Conservation (phyloP, 2,113 vertebrate genomes). For the Tenebrosternarchus preto region DNA sequence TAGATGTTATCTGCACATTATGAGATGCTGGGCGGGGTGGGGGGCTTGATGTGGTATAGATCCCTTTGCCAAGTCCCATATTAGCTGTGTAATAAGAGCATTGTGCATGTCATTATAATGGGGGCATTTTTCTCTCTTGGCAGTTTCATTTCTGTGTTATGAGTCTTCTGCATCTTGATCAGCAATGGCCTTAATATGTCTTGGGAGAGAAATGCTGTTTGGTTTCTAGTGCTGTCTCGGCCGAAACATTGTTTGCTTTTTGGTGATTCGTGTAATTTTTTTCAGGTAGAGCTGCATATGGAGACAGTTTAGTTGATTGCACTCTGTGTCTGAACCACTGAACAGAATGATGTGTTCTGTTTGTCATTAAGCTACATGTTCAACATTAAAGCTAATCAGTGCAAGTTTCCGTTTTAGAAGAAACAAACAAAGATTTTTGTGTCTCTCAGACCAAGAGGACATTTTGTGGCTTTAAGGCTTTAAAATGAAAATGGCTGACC, state of each 20-base stretch:
- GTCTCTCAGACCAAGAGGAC: not conserved
- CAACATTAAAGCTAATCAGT: not conserved
- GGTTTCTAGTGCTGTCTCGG: not conserved
- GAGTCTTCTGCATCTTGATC: not conserved
- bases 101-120: not conserved
- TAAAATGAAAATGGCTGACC: not conserved
- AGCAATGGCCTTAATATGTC: not conserved
- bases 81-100: constrained; percentile 13
- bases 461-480: not conserved
- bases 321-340: not conserved
- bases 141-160: not conserved
- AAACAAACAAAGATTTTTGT: not conserved
- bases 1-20: constrained; percentile 26
- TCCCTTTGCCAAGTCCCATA: not conserved
- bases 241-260: not conserved
- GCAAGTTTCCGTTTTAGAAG: not conserved
- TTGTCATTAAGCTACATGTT: constrained; percentile 12
- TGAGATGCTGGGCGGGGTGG: not conserved
- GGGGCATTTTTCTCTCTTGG: constrained; percentile 5
- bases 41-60: not conserved
- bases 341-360: constrained; percentile 7
- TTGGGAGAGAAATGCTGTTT: not conserved
- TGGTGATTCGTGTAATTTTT: not conserved
- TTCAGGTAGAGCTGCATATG: not conserved
- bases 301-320: not conserved